Evolutionary conservation across 2,888 invertebrate genomes (phyloP), one percentile per base, ranked within the genome.

Genomic region (Escarpia spicata): DNA sequence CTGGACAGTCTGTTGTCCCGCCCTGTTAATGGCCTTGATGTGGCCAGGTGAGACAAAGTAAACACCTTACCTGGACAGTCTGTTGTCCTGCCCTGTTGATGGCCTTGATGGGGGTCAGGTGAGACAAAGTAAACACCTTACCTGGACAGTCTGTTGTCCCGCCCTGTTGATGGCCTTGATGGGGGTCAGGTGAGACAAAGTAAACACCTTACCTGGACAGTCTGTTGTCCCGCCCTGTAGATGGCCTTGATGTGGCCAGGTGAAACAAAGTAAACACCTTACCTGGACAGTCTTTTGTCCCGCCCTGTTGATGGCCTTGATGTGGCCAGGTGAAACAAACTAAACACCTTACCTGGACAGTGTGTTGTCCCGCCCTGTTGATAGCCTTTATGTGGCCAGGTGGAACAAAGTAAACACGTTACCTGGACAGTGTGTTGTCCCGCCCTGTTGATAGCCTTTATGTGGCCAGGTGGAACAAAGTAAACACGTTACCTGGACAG

Each of bases 321-420:
- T 52, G 2, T 94, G 91, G 9, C 52, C 52, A 52, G 52, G 2
- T 6, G 12, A 52, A 12, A 52, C 52, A 52, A 52, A 52, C 10
- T 52, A 52, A 52, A 52, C 52, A 52, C 12, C 52, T 52, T 52
- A 52, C 52, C 52, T 52, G 52, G 9, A 52, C 52, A 52, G 52
- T 52, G 10, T 52, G 52, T 52, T 52, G 52, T 52, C 52, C 52
- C 6, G 95, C 94, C 92, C 93, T 95, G 92, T 95, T 94, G n/a
- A 94, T 94, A n/a, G 95, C 94, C 91, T 94, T 94, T 75, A 95
- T 93, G n/a, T 94, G 91, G 37, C 95, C 93, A 91, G n/a, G n/a
- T 94, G 94, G 92, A 95, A 95, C 52, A 52, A 52, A 52, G 52
- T 52, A 52, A 52, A 52, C 2, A 52, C 19, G 0, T 75, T 75